Conservation (phyloP, 2,113 vertebrate species). For the Formicarius rufipectus region DNA sequence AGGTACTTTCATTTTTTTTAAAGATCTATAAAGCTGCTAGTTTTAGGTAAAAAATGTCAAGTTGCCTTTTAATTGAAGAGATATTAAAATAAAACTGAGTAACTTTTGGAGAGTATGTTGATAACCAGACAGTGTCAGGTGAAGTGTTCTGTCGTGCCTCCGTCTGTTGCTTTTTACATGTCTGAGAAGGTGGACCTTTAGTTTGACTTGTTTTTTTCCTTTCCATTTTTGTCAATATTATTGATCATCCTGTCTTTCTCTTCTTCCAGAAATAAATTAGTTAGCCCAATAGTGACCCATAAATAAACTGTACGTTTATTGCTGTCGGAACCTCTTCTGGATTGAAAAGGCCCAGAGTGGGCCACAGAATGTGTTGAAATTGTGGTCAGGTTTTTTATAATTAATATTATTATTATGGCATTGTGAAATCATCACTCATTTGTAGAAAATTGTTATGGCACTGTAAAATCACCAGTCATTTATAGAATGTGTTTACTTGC, state of each 20-base stretch:
- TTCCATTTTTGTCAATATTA: neutral
- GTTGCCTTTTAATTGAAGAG: neutral
- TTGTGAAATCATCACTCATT: neutral
- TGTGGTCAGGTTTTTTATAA: neutral
- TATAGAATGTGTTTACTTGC: neutral
- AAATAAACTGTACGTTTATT: neutral
- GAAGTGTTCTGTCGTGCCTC: neutral
- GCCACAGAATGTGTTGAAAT: neutral
- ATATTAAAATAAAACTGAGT: slow-evolving; percentile 1
- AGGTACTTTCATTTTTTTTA: slow-evolving; percentile 7
- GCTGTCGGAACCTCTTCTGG: neutral
- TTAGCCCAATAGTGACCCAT: neutral
- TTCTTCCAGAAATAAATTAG: neutral
- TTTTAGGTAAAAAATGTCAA: slow-evolving; percentile 10
- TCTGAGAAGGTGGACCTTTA: neutral
- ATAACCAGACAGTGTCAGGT: neutral
- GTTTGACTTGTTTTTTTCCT: neutral
- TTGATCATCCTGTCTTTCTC: neutral
- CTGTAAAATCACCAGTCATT: neutral
- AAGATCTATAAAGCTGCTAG: neutral
- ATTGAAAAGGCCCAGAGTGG: neutral
- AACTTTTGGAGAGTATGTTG: neutral
- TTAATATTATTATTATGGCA: neutral
- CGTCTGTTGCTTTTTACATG: rapidly evolving
- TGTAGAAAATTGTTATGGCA: neutral